Percentiles rank a stretch among this genome's conserved stretches.
phyloP scores from a whole-genome alignment of 1,140 invertebrate species.

The Trachymyrmex septentrionalis region DNA sequence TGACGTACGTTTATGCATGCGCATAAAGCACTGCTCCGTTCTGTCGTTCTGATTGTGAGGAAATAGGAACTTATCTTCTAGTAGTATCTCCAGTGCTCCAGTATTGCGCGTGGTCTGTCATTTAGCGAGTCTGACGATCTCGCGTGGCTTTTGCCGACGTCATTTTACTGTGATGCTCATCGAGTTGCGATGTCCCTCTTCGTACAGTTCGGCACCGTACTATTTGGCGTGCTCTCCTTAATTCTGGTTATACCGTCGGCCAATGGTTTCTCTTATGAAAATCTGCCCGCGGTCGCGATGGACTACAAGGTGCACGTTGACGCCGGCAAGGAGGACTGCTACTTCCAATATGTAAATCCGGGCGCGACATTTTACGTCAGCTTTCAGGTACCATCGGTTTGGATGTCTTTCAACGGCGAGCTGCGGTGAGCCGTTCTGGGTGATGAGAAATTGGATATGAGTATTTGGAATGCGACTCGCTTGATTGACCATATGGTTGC shows the following conservation, averaged over 20 bases:
- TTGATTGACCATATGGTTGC: conserved; percentile 37
- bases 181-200: conserved; percentile 56
- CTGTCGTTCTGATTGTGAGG: not conserved
- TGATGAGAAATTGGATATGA: not conserved
- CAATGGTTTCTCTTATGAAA: conserved; percentile 89
- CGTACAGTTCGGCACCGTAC: conserved; percentile 42
- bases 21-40: not conserved
- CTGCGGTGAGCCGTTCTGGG: not conserved
- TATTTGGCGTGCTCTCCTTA: conserved; percentile 51
- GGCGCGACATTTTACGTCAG: conserved; percentile 97
- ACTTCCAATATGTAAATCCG: conserved; percentile 96
- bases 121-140: not conserved
- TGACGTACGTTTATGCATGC: not conserved
- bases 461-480: not conserved
- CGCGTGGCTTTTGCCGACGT: conserved; percentile 1
- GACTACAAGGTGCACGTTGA: conserved; percentile 98
- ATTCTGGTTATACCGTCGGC: conserved; percentile 71
- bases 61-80: no score
- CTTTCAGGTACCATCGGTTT: conserved; percentile 91
- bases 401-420: not conserved
- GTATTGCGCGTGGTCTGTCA: not conserved
- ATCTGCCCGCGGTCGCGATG: conserved; percentile 95
- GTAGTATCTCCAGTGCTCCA: not conserved
- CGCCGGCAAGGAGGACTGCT: conserved; percentile 97
- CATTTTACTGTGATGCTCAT: conserved; percentile 51